A percentile compares a stretch with the other conserved stretches of the same genome.
phyloP scores from a whole-genome alignment of 2,888 invertebrate genomes.

The Aethes cnicana region DNA sequence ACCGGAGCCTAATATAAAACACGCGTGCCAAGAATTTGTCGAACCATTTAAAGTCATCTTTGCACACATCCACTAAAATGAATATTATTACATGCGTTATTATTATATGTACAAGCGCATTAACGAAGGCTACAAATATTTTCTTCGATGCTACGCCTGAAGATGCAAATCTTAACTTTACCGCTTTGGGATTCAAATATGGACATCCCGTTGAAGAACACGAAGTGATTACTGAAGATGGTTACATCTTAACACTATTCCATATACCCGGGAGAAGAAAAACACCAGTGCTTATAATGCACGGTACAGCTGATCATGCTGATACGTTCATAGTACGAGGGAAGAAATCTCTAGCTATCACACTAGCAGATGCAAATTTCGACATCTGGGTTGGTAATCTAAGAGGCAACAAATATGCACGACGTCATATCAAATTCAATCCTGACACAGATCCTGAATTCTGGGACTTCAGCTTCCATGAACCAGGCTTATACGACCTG shows the following conservation, averaged over 20 bases:
- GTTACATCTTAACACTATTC: slow-evolving; percentile 17
- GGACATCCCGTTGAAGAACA: slow-evolving; percentile 19
- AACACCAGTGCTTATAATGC: slow-evolving; percentile 47
- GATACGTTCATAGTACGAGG: slow-evolving; percentile 49
- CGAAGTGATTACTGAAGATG: slow-evolving; percentile 23
- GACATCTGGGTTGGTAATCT: slow-evolving; percentile 64
- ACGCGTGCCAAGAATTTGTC: background rate
- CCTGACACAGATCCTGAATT: slow-evolving; percentile 55
- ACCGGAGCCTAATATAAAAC: background rate
- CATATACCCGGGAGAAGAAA: slow-evolving; percentile 16
- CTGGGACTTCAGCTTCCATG: slow-evolving; percentile 84
- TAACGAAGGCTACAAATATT: background rate
- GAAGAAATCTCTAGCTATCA: slow-evolving; percentile 40
- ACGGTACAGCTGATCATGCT: slow-evolving; percentile 47
- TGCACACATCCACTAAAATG: no score
- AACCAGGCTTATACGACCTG: slow-evolving; percentile 86
- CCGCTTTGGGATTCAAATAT: slow-evolving; percentile 14
- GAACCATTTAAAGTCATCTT: background rate
- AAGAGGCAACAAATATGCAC: slow-evolving; percentile 83
- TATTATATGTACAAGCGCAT: no score
- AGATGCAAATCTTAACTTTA: slow-evolving; percentile 17
- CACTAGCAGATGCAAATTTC: slow-evolving; percentile 71
- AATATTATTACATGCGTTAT: background rate
- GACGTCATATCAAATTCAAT: slow-evolving; percentile 67
- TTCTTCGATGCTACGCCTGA: background rate